A percentile compares a stretch with the other conserved stretches of the same genome.
phyloP scores from a whole-genome alignment of 1,140 invertebrate species.

The Battus philenor region DNA sequence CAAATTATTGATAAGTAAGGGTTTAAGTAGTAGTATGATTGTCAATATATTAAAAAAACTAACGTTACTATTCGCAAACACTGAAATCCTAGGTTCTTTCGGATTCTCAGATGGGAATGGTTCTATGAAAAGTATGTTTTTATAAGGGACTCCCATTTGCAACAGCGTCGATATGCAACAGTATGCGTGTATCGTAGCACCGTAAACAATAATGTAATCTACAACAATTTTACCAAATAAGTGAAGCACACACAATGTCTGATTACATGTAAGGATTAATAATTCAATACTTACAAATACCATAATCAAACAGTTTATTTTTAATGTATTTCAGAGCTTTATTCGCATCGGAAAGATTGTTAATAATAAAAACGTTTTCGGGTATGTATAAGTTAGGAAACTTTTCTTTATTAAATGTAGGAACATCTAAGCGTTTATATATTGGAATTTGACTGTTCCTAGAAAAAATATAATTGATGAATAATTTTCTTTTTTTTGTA shows the following conservation, averaged over 20 bases:
- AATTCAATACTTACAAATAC: slow-evolving; percentile 7
- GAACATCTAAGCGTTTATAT: slow-evolving; percentile 40
- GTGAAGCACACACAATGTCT: no score
- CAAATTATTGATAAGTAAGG: no score
- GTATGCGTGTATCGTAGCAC: slow-evolving; percentile 77
- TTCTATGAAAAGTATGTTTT: slow-evolving; percentile 76
- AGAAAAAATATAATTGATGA: slow-evolving; percentile 5
- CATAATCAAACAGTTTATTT: slow-evolving; percentile 6
- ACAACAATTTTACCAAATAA: no score
- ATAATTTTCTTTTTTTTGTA: neutral
- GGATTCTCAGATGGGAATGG: slow-evolving; percentile 60
- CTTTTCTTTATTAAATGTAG: slow-evolving; percentile 22
- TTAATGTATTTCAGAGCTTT: slow-evolving; percentile 62
- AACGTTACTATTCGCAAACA: slow-evolving; percentile 56
- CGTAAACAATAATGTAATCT: slow-evolving; percentile 78
- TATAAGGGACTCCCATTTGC: slow-evolving; percentile 68
- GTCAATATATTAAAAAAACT: slow-evolving; percentile 21
- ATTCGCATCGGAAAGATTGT: slow-evolving; percentile 71
- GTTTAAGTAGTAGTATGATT: no score
- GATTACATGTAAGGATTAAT: no score
- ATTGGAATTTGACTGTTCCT: slow-evolving; percentile 22
- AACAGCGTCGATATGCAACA: slow-evolving; percentile 77
- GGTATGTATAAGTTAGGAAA: slow-evolving; percentile 40
- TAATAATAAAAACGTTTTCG: slow-evolving; percentile 77
- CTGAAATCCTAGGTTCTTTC: slow-evolving; percentile 31